A percentile compares a stretch with the other conserved stretches of the same genome.
phyloP scores from a whole-genome alignment of 2,113 vertebrate genomes.

The Eleginops maclovinus region DNA sequence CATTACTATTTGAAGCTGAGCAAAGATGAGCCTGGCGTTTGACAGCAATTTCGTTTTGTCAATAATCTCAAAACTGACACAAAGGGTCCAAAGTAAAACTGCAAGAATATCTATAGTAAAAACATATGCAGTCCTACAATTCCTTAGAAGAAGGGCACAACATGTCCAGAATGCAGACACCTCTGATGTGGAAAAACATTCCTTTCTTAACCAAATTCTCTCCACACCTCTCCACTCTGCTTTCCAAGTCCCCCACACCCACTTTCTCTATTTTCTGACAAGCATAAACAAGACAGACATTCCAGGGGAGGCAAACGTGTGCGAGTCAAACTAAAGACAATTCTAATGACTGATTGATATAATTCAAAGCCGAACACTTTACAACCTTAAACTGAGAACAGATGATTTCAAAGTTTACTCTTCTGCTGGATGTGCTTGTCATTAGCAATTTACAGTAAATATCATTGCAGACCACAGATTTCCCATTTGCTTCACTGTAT shows the following conservation, averaged over 20 bases:
- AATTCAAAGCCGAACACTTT: constrained; percentile 24
- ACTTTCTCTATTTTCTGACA: constrained; percentile 35
- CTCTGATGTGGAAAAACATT: constrained; percentile 46
- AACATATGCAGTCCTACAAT: constrained; percentile 1
- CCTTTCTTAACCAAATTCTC: constrained; percentile 27
- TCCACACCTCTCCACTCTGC: constrained; percentile 51
- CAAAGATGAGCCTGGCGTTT: not conserved
- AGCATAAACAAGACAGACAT: constrained; percentile 71
- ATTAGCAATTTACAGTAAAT: not conserved
- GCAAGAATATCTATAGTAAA: constrained; percentile 24
- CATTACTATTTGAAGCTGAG: constrained; percentile 12
- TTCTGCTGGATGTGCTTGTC: not conserved
- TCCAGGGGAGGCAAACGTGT: constrained; percentile 44
- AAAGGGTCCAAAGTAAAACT: constrained; percentile 21
- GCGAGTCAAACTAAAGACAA: constrained; percentile 34
- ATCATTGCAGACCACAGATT: constrained; percentile 5
- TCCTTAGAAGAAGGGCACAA: constrained; percentile 42
- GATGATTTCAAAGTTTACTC: constrained; percentile 2
- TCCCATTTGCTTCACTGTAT: constrained; percentile 21
- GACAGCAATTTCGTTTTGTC: constrained; percentile 10
- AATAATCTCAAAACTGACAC: constrained; percentile 6
- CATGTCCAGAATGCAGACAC: constrained; percentile 42
- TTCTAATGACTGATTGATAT: constrained; percentile 20
- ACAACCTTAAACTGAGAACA: not conserved
- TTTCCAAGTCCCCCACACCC: constrained; percentile 10